Conservation (phyloP, 2,113 vertebrate species). For the Machaerirhynchus nigripectus region DNA sequence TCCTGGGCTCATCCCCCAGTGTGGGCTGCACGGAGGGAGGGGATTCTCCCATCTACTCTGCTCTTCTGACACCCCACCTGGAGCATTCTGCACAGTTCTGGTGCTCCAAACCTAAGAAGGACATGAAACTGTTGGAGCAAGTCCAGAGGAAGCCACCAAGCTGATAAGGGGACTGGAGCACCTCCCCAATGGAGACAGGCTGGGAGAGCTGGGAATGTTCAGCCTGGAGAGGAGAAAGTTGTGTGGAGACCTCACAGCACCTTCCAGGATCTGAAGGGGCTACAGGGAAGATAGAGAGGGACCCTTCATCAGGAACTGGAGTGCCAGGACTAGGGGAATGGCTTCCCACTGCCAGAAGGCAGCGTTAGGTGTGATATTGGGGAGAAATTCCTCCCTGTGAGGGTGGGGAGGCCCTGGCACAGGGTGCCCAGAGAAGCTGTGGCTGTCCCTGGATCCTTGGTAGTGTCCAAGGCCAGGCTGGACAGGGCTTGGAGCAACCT, state of each 20-base stretch:
- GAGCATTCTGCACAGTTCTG: background rate
- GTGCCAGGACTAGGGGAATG: background rate
- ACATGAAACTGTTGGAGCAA: background rate
- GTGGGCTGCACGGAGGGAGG: background rate
- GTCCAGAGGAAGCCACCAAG: background rate
- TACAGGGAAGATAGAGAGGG: background rate
- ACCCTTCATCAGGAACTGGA: background rate
- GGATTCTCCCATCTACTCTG: background rate
- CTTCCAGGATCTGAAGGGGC: background rate
- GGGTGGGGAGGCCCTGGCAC: background rate
- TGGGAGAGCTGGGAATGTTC: background rate
- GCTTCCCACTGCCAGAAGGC: background rate
- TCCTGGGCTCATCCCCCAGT: background rate
- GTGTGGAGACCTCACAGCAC: background rate
- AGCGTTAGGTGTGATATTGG: accelerated
- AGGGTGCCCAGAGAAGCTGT: background rate
- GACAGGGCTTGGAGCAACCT: accelerated
- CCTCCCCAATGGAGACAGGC: background rate
- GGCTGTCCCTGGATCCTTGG: background rate
- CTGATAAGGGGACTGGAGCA: background rate
- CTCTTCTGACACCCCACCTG: background rate
- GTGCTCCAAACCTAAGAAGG: background rate
- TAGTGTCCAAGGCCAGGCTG: background rate
- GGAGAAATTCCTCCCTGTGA: background rate
- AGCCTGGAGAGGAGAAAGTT: background rate